Evolutionary conservation across 1,140 invertebrate genomes (phyloP).

Genomic region (Eriocheir sinensis): DNA sequence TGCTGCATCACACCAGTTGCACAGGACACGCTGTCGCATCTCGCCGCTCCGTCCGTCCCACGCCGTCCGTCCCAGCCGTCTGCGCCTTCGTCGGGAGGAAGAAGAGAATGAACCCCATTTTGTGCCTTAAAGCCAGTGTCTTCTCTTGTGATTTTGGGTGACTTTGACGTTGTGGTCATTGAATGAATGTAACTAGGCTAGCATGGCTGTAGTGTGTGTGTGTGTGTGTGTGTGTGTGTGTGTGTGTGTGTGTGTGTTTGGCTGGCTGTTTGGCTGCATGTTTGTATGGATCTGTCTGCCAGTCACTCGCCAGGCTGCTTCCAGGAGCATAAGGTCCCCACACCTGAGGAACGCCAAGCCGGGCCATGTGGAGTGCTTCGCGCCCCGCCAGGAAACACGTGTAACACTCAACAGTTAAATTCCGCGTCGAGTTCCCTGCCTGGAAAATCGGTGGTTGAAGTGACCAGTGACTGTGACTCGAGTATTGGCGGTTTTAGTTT

Average conservation of each 20-base stretch:
- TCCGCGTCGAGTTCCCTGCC: slow-evolving; percentile 4
- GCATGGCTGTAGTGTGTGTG: slow-evolving; percentile 6
- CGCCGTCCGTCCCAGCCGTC: background rate
- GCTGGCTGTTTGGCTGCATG: background rate
- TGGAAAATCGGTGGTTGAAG: slow-evolving; percentile 67
- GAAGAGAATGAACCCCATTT: background rate
- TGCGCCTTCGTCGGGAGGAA: slow-evolving; percentile 47
- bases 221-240: slow-evolving; percentile 12
- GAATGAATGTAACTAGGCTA: background rate
- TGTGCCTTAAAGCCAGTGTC: slow-evolving; percentile 12
- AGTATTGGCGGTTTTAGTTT: slow-evolving; percentile 60
- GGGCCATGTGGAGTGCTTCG: background rate
- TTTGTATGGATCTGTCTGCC: background rate
- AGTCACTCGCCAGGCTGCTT: background rate
- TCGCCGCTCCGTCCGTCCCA: background rate
- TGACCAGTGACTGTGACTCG: slow-evolving; percentile 62
- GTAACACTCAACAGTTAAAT: slow-evolving; percentile 56
- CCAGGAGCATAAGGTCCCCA: background rate
- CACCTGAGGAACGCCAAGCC: background rate
- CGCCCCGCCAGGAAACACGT: slow-evolving; percentile 48
- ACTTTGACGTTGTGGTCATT: background rate
- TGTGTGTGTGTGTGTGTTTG: slow-evolving; percentile 13
- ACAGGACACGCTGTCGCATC: slow-evolving; percentile 35
- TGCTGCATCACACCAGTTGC: slow-evolving; percentile 74
- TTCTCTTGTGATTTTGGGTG: background rate